These are phyloP conservation scores for Zelleria hepariella DNA, from an alignment of 2,888 invertebrate species.

Conservation along the genomic window DNA sequence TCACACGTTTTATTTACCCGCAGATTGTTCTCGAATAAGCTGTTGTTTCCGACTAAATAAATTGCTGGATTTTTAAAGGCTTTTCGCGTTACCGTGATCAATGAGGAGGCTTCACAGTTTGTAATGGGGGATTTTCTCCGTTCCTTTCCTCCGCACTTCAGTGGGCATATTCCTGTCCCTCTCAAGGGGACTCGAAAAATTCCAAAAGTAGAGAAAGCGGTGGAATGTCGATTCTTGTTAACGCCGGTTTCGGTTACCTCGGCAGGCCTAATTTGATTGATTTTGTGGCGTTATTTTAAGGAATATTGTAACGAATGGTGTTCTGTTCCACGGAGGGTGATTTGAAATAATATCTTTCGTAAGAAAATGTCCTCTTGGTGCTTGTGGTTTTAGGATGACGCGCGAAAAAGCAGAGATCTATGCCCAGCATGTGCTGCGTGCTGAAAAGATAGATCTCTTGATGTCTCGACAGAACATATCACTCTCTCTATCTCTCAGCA, in stretches of 20 bases:
- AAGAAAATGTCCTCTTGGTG: no score
- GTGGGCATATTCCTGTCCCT: conserved; percentile 24
- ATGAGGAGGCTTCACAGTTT: conserved; percentile 58
- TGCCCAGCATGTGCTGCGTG: no score
- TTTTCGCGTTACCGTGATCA: conserved; percentile 65
- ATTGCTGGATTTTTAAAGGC: conserved; percentile 64
- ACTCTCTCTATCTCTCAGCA: no score
- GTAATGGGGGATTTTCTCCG: conserved; percentile 47
- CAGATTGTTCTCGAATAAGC: conserved; percentile 21
- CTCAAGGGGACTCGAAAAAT: conserved; percentile 28
- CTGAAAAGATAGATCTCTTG: no score
- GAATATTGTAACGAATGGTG: background rate
- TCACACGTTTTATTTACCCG: background rate
- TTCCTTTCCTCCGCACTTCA: conserved; percentile 27
- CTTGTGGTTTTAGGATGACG: no score
- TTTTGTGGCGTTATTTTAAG: conserved; percentile 16
- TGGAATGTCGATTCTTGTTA: conserved; percentile 54
- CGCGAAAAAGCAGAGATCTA: no score
- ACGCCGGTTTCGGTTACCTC: conserved; percentile 32
- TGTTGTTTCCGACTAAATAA: conserved; percentile 56
- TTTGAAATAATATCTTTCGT: background rate
- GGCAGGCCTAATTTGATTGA: conserved; percentile 35
- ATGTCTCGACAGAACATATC: no score
- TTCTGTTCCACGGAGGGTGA: background rate
- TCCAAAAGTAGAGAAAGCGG: conserved; percentile 36